Conservation (phyloP, 2,797 vertebrate species). For the Brachymystax lenok region DNA sequence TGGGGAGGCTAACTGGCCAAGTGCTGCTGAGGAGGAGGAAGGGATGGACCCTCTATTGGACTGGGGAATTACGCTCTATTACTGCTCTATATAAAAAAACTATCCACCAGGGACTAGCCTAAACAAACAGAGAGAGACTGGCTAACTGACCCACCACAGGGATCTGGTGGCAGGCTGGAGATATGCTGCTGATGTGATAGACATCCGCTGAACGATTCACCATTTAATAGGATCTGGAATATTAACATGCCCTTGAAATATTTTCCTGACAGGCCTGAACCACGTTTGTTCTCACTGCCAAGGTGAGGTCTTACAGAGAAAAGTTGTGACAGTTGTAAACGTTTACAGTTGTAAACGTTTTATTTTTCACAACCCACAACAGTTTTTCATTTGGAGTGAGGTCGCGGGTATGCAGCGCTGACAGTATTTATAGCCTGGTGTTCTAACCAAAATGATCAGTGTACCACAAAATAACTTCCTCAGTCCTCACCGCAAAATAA, state of each 20-base stretch:
- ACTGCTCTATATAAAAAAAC: neutral
- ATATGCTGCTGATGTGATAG: conserved; percentile 52
- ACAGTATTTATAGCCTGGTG: conserved; percentile 82
- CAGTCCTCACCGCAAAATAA: conserved; percentile 80
- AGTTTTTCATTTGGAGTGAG: conserved; percentile 69
- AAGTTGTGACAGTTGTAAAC: conserved; percentile 21
- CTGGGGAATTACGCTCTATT: neutral
- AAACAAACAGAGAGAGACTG: conserved; percentile 60
- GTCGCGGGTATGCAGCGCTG: conserved; percentile 58
- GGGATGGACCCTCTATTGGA: neutral
- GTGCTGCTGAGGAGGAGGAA: neutral
- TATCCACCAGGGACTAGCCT: conserved; percentile 19
- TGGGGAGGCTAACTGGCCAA: conserved; percentile 8
- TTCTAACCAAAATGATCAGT: conserved; percentile 83
- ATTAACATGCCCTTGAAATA: conserved; percentile 74
- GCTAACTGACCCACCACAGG: conserved; percentile 56
- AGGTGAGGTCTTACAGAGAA: neutral
- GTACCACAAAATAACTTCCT: conserved; percentile 85
- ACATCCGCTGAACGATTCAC: conserved; percentile 64
- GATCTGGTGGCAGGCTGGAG: conserved; percentile 50
- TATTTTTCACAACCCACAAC: conserved; percentile 61
- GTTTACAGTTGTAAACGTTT: conserved; percentile 46
- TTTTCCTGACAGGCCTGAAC: conserved; percentile 69
- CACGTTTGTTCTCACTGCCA: conserved; percentile 53
- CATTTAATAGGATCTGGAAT: conserved; percentile 76